Percentiles rank a stretch among this genome's conserved stretches.
Conservation (phyloP, 2,113 vertebrate species). For the Dromaius novaehollandiae region DNA sequence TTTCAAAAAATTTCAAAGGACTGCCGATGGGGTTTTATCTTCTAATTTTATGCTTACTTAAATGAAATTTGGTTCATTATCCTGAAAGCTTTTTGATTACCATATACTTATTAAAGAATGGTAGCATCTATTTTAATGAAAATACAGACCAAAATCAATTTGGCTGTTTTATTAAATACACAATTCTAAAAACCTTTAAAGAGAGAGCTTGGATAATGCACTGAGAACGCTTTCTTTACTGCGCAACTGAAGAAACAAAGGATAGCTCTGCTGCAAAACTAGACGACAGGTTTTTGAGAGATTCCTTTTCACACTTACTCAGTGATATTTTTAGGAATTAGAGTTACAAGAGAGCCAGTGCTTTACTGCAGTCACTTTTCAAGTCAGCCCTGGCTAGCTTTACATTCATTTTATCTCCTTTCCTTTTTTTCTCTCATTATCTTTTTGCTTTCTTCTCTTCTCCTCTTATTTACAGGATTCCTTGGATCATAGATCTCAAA, state of each 20-base stretch:
- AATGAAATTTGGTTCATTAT: background rate
- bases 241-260: conserved; percentile 64
- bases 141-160: conserved; percentile 5
- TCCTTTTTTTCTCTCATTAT: conserved; percentile 96
- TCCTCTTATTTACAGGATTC: conserved; percentile 95
- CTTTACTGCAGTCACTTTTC: conserved; percentile 43
- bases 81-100: background rate
- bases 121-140: background rate
- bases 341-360: conserved; percentile 17
- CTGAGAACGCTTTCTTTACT: conserved; percentile 47
- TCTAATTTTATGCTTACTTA: background rate
- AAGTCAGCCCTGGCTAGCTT: conserved; percentile 31
- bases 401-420: conserved; percentile 76
- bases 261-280: conserved; percentile 63
- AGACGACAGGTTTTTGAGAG: conserved; percentile 58
- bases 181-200: conserved; percentile 47
- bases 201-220: background rate
- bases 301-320: conserved; percentile 63
- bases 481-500: conserved; percentile 98
- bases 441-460: conserved; percentile 97
- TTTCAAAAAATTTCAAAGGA: background rate
- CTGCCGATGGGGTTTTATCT: background rate
- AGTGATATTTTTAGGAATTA: conserved; percentile 49
- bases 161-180: conserved; percentile 67
- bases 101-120: background rate